Evolutionary conservation across 2,888 invertebrate genomes (phyloP).

Genomic region (Nymphalis c-album): DNA sequence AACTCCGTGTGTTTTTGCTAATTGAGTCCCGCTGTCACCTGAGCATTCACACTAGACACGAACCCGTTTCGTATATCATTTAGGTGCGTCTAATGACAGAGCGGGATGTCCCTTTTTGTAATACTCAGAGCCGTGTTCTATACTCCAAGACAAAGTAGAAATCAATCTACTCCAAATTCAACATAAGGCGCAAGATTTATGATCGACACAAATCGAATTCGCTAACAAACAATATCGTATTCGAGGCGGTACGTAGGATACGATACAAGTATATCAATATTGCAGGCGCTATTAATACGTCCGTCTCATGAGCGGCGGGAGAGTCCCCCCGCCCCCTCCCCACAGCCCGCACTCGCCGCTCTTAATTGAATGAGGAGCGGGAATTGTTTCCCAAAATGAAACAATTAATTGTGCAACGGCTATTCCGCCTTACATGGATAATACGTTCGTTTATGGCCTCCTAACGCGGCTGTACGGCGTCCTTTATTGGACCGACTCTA

Average conservation of each 20-base stretch:
- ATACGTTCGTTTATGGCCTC: conserved; percentile 81
- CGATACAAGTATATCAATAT: conserved; percentile 81
- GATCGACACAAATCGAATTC: conserved; percentile 81
- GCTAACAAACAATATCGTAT: conserved; percentile 81
- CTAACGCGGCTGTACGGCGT: conserved; percentile 81
- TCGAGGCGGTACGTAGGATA: conserved; percentile 76
- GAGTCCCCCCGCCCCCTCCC: conserved; percentile 44
- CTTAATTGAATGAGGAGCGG: conserved; percentile 83
- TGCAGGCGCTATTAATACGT: conserved; percentile 82
- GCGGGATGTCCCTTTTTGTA: conserved; percentile 38
- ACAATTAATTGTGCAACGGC: conserved; percentile 83
- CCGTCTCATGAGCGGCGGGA: conserved; percentile 78
- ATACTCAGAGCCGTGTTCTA: conserved; percentile 45
- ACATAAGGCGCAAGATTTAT: conserved; percentile 82
- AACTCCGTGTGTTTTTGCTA: conserved; percentile 80
- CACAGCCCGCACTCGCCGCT: conserved; percentile 74
- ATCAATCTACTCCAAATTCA: conserved; percentile 77
- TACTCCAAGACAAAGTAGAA: conserved; percentile 55
- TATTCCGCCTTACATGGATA: conserved; percentile 82
- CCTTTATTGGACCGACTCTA: conserved; percentile 80
- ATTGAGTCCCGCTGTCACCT: conserved; percentile 73
- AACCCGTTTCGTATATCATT: conserved; percentile 59
- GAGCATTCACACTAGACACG: conserved; percentile 44
- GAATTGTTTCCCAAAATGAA: conserved; percentile 83
- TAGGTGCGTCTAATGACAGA: conserved; percentile 61